Evolutionary conservation across 1,140 invertebrate species (phyloP).

Genomic region (Papilio machaon): DNA sequence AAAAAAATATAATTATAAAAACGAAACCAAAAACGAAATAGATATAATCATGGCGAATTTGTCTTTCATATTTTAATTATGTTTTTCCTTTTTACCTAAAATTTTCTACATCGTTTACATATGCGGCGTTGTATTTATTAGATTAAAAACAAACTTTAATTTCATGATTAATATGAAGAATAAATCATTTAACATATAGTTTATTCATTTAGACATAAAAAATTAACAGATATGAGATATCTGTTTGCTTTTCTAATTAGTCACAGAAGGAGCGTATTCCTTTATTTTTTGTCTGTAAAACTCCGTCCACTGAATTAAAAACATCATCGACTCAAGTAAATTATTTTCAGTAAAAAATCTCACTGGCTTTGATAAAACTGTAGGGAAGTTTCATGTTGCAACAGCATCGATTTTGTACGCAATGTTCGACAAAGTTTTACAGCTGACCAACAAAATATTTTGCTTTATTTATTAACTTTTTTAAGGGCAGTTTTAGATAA

Average conservation of each 20-base stretch:
- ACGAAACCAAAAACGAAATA: no score
- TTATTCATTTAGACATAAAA: no score
- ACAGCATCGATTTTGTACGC: not conserved
- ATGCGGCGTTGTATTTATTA: no score
- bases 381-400: constrained; percentile 11
- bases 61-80: not conserved
- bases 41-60: not conserved
- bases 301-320: constrained; percentile 4
- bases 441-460: constrained; percentile 3
- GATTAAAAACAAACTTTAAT: no score
- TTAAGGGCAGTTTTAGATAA: not conserved
- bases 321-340: constrained; percentile 3
- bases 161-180: no score
- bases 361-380: not conserved
- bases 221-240: no score
- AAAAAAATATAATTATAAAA: not conserved
- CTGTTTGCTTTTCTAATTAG: not conserved
- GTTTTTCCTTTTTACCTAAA: no score
- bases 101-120: no score
- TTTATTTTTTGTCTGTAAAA: not conserved
- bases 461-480: constrained; percentile 1
- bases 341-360: constrained; percentile 1
- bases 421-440: constrained; percentile 4
- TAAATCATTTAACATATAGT: no score
- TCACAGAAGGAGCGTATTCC: not conserved